Evolutionary conservation across 1,140 invertebrate genomes (phyloP), one percentile per base, ranked within the genome.

Genomic region (Lasioglossum albipes): DNA sequence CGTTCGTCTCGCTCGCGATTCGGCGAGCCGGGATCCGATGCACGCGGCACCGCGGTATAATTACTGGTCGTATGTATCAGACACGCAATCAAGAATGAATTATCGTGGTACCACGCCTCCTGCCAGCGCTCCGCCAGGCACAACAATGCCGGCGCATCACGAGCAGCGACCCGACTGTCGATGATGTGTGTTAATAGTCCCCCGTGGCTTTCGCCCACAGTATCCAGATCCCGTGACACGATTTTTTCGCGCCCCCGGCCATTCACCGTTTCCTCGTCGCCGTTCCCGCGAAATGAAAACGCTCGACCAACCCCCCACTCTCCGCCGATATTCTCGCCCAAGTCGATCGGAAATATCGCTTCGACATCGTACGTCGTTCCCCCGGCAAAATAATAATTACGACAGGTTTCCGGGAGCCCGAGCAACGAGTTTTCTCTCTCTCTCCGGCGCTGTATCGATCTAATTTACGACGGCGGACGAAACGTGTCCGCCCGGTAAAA

Each of bases 41-140:
- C 76, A 81, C 74, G 79, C 79, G 81, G 79, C 84, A 87, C 82
- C 72, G 77, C 74, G 81, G 84, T 85, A 89, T 91, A 92, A 92
- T 92, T 92, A 91, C 91, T 89, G 91, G 86, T 90, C 91, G 90
- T 89, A 92, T 92, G 92, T 92, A 93, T 92, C 92, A 91, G 91
- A 93, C 92, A 92, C 91, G 91, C 89, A 92, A 93, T 93, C 92
- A 92, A 90, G 91, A 92, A 92, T 93, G 91, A 93, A 92, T 93
- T 93, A 93, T 92, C 88, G 89, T 79, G 78, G 76, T 73, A 85
- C 89, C 90, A 90, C 90, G 88, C 90, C 91, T 89, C 88, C 89
- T 88, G 85, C 89, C 87, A 89, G 86, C 87, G 88, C 73, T 88
- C 86, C 84, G 88, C 88, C 87, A 81, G 69, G 86, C 79, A 86